Percentiles rank a stretch among this genome's conserved stretches.
These are phyloP conservation scores for Callopanchax toddi DNA, from an alignment of 2,113 vertebrate species.

Conservation along the genomic window DNA sequence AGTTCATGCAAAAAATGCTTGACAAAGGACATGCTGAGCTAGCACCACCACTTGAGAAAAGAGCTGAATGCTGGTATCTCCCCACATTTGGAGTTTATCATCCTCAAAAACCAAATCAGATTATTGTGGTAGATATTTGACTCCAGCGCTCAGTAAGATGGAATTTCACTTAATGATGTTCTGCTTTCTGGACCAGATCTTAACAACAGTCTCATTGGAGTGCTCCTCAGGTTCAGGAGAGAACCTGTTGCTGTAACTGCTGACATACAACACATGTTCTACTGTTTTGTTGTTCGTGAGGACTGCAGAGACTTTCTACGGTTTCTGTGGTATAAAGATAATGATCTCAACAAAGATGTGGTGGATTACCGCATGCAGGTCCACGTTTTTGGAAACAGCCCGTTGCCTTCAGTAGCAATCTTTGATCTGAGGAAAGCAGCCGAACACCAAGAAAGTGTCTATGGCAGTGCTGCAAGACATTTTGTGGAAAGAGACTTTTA, in stretches of 20 bases:
- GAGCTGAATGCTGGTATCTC: not conserved
- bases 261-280: not conserved
- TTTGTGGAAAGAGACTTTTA: not conserved
- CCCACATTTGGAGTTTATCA: not conserved
- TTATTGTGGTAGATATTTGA: not conserved
- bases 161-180: not conserved
- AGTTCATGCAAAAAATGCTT: rapidly evolving
- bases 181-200: not conserved
- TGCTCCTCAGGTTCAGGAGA: not conserved
- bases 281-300: not conserved
- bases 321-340: not conserved
- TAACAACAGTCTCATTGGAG: not conserved
- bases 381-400: not conserved
- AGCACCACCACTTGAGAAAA: not conserved
- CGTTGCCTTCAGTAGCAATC: not conserved
- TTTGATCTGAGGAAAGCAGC: not conserved
- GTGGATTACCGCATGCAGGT: not conserved
- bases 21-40: not conserved
- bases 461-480: not conserved
- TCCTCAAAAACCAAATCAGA: not conserved
- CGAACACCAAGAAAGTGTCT: rapidly evolving
- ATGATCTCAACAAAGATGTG: not conserved
- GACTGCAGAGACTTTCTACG: not conserved
- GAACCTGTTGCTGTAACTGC: not conserved
- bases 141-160: too few species aligned